Base-by-base conservation (phyloP, 2,113 vertebrate species). In the Neogale vison region DNA sequence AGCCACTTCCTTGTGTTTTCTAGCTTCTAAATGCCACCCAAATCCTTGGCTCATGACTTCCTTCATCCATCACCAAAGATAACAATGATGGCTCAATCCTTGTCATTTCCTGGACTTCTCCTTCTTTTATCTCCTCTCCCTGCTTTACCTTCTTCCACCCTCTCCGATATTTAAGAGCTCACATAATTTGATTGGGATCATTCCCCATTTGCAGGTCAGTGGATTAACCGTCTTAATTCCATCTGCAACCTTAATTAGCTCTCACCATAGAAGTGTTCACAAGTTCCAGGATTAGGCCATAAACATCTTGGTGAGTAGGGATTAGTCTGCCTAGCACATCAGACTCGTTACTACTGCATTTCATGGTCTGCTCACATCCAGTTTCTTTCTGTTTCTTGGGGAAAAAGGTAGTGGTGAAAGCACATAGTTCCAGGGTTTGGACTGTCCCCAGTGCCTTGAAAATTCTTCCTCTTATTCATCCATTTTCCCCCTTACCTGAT, bases 231-330 rank as follows among this genome's bases (percentile, higher is more conserved):
- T 9, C 9, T 39, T 9, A 15, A 45, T 21, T 24, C 36, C 23
- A 2, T 1, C 29, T 15, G 1, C 2, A 14, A 6, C 36, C 12
- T 84, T 36, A 6, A 31, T 36, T 55, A 42, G 10, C 29, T 47
- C 17, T 61, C 4, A 5, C 0, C 71, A 9, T 2, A 3, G 6
- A 20, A n/a, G 13, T 63, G 18, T 65, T 15, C 55, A n/a, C 55
- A 34, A 29, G 50, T 36, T 94, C 31, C 24, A 45, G 31, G 26
- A 12, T 67, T 42, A 69, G 36, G 14, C 3, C 17, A 10, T 20
- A 34, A 24, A 14, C 18, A 20, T 14, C 36, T 39, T 1, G 24
- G 17, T 6, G 1, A 12, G 4, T 0, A 1, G 59, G 1, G 10
- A 10, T 20, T 8, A 2, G n/a, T 81, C 42, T 71, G 14, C 17